Conservation (phyloP, 2,113 vertebrate species). For the Dicrurus megarhynchus region DNA sequence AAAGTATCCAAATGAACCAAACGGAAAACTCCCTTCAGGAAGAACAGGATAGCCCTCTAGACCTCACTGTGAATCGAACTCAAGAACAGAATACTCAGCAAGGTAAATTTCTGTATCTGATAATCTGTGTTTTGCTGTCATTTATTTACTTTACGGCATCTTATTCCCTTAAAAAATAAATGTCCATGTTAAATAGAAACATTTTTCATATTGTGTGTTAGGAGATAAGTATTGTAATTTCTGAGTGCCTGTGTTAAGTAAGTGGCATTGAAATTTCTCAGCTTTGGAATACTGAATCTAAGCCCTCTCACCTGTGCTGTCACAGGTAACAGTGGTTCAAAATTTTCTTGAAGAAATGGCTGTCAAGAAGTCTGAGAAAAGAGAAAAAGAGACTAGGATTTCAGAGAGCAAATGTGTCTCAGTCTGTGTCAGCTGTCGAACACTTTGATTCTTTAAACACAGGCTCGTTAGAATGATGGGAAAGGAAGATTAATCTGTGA, state of each 20-base stretch:
- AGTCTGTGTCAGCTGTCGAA: background rate
- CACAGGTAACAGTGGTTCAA: background rate
- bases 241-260: background rate
- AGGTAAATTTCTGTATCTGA: constrained; percentile 74
- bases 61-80: constrained; percentile 93
- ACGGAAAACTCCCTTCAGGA: constrained; percentile 80
- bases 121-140: background rate
- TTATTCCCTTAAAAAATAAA: background rate
- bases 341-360: background rate
- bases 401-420: background rate
- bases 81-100: constrained; percentile 82
- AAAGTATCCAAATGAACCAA: constrained; percentile 80
- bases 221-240: background rate
- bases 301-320: background rate
- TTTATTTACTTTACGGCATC: background rate
- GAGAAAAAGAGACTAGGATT: background rate
- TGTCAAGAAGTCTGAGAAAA: background rate
- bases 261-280: background rate
- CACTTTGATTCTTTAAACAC: background rate
- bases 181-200: background rate
- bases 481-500: background rate
- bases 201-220: background rate
- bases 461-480: background rate
- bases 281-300: background rate
- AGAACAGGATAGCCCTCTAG: constrained; percentile 90